A percentile compares a stretch with the other conserved stretches of the same genome.
These are phyloP conservation scores for Mellilla xanthometata DNA, from an alignment of 2,888 invertebrate genomes.

Conservation along the genomic window DNA sequence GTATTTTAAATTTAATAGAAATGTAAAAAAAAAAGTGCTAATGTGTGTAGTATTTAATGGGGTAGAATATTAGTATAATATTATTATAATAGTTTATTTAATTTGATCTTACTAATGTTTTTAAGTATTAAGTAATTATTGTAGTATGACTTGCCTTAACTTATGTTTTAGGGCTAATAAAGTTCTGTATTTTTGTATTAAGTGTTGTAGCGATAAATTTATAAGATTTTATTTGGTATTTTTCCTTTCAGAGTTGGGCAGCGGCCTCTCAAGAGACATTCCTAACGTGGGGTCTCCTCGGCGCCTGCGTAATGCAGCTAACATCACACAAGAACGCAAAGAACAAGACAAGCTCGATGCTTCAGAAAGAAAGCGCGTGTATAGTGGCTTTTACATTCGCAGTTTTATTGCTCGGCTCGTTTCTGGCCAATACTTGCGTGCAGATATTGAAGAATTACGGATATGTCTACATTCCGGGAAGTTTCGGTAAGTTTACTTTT, in stretches of 20 bases:
- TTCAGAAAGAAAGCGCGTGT: slow-evolving; percentile 77
- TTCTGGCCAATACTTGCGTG: slow-evolving; percentile 92
- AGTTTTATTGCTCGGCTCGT: slow-evolving; percentile 88
- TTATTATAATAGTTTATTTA: no score
- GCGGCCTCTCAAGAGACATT: slow-evolving; percentile 95
- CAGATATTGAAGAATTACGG: slow-evolving; percentile 89
- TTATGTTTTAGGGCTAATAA: no score
- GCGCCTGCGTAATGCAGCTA: slow-evolving; percentile 91
- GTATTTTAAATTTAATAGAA: no score
- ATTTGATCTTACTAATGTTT: no score
- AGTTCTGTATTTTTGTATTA: no score
- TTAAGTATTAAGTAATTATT: no score
- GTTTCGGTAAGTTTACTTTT: slow-evolving; percentile 92
- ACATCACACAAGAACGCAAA: slow-evolving; percentile 89
- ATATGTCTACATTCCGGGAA: slow-evolving; percentile 90
- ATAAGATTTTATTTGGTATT: no score
- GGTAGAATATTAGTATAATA: no score
- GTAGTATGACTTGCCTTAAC: no score
- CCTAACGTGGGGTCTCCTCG: slow-evolving; percentile 93
- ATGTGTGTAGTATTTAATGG: no score
- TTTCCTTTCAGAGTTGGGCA: slow-evolving; percentile 87
- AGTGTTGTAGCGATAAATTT: no score
- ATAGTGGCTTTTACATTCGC: slow-evolving; percentile 85
- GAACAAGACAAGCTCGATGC: slow-evolving; percentile 71
- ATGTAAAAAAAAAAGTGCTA: no score